Evolutionary conservation across 2,888 invertebrate species (phyloP), one percentile per base, ranked within the genome.

Genomic region (Scaptomyza tumidula): DNA sequence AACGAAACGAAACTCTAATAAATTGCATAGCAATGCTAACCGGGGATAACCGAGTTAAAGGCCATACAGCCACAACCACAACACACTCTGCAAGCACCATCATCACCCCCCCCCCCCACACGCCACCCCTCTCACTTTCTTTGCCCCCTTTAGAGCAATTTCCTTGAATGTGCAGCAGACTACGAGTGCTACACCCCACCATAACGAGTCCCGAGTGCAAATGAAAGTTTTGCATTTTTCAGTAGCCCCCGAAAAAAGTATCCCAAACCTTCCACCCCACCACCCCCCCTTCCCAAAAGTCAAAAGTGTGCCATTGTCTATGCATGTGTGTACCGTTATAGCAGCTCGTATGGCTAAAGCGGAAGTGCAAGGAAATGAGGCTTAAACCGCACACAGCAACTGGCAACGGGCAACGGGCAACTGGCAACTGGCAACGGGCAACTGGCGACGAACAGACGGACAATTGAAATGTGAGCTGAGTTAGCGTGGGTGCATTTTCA

Each of bases 331-430:
- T 59, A 56, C 35, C 48, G 35, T 53, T 67, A 49, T 80, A 59
- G 74, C 58, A 66, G 81, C 67, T 75, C 70, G 64, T 66, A 71
- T 79, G 73, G 76, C 82, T 78, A 54, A 61, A 76, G 64, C 80
- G 81, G 81, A 81, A 83, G 84, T 83, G 77, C 77, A 83, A 83
- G 81, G 84, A 81, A 81, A 81, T 86, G 86, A 81, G 80, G 86
- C 80, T 80, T 80, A 79, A 86, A 79, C 80, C 80, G 83, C 86
- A 81, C 72, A 75, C 80, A 79, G 82, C 62, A 67, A 67, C 56
- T n/a, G n/a, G n/a, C n/a, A n/a, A n/a, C n/a, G n/a, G n/a, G 56
- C 56, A 59, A 41, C 59, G 14, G 46, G 35, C n/a, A 44, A 35
- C 45, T 6, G 53, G 35, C 39, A 13, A 14, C 39, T n/a, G n/a